phyloP scores from a whole-genome alignment of 2,113 vertebrate species.

The Isichthys henryi region DNA sequence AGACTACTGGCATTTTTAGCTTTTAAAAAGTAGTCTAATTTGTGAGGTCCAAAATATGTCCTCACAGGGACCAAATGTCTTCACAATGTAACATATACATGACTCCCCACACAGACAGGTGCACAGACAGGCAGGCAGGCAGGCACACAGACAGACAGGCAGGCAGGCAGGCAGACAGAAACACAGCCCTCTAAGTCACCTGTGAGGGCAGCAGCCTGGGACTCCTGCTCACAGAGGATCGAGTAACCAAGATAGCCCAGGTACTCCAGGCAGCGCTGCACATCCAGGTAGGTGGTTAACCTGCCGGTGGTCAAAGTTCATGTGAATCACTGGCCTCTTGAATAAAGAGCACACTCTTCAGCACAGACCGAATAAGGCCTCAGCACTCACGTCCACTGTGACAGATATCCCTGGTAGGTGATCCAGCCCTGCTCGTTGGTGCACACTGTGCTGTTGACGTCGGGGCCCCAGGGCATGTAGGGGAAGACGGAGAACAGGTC shows the following conservation, averaged over 20 bases:
- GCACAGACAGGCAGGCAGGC: too few species aligned
- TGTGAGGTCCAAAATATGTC: background rate
- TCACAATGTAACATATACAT: background rate
- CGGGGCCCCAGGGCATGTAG: constrained; percentile 96
- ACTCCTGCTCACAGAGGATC: constrained; percentile 93
- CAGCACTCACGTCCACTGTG: constrained; percentile 90
- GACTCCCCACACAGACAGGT: background rate
- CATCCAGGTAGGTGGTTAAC: constrained; percentile 90
- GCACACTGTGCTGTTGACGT: constrained; percentile 93
- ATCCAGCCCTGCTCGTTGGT: constrained; percentile 96
- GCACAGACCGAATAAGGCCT: background rate
- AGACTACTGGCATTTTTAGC: background rate
- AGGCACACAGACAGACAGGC: background rate
- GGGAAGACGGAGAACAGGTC: constrained; percentile 97
- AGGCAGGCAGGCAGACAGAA: background rate
- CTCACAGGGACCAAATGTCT: background rate
- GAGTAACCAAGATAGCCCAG: constrained; percentile 93
- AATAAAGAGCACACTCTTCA: background rate
- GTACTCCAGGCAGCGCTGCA: constrained; percentile 93
- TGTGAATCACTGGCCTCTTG: background rate
- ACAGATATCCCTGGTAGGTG: constrained; percentile 97
- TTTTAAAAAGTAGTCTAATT: background rate
- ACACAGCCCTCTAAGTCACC: constrained; percentile 50
- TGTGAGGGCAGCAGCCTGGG: constrained; percentile 88
- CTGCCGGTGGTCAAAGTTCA: constrained; percentile 47